phyloP scores from a whole-genome alignment of 2,797 vertebrate genomes.

The Morus bassanus region DNA sequence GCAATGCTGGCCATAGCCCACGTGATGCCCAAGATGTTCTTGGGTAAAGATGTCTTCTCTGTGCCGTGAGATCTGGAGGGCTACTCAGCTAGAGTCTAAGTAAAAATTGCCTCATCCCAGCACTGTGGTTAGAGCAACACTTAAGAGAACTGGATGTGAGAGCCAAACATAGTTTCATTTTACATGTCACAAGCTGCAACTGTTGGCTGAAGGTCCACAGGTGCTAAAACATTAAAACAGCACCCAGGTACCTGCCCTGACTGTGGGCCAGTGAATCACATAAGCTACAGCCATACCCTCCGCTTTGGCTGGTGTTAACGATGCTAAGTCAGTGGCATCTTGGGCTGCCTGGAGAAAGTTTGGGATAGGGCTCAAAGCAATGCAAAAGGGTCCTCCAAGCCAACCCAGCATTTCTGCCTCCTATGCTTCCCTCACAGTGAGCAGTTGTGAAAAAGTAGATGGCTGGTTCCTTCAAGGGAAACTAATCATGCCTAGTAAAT shows the following conservation, averaged over 20 bases:
- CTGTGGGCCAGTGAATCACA: background rate
- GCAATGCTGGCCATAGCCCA: background rate
- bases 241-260: background rate
- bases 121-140: background rate
- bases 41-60: background rate
- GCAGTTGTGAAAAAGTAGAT: background rate
- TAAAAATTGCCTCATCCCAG: background rate
- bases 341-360: background rate
- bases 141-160: background rate
- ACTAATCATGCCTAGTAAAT: background rate
- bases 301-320: background rate
- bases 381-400: background rate
- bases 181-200: background rate
- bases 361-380: background rate
- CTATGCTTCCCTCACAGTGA: fast-evolving
- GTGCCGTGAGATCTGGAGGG: background rate
- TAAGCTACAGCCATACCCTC: background rate
- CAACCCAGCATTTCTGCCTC: background rate
- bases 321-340: background rate
- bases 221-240: background rate
- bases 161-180: background rate
- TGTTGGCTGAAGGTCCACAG: background rate
- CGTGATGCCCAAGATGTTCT: fast-evolving
- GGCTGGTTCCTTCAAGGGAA: background rate
- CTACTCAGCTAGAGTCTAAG: background rate